Evolutionary conservation across 2,797 vertebrate species (phyloP), one percentile per base, ranked within the genome.

Genomic region (Oceanodroma leucorhoa): DNA sequence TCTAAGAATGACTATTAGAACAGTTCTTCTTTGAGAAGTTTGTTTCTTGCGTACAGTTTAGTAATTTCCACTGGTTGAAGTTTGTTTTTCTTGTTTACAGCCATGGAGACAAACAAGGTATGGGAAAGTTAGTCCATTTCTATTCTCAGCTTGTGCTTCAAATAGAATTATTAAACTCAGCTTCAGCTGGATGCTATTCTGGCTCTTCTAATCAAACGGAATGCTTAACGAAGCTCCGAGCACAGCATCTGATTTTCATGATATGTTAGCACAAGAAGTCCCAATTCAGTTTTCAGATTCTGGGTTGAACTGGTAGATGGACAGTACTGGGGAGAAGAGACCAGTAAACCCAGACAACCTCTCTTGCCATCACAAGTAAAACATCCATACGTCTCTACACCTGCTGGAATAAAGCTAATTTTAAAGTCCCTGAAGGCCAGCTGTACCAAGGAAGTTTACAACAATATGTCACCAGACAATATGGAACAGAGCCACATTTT

Each of bases 111-210:
- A 91, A 89, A 89, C 1, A 61, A 96, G 78, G 86, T 95, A 93
- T 76, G 88, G 82, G 89, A 95, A 93, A 96, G 57, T 89, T 93
- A 87, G 82, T 54, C 80, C 60, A 57, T 53, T 94, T 95, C 95
- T 96, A 94, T 93, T 94, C 94, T 96, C 3, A 0, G 89, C 84
- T 80, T 87, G 18, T 50, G 76, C 92, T 96, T 95, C 84, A 90
- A 96, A 96, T 90, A 95, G 94, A 96, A 96, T 94, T 96, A 94
- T 91, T 90, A 90, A 89, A 92, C 53, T 89, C 83, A 57, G 85
- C 76, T 97, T 93, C 89, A 93, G 72, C 91, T 93, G 88, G 78
- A 94, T 93, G 89, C 87, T 95, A 89, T 96, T 93, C 94, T 95
- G 83, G 85, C 54, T 93, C 66, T 79, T 84, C 82, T 89, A 92